Conservation (phyloP, 2,888 invertebrate species). For the Zhuqinia jingwanae region DNA sequence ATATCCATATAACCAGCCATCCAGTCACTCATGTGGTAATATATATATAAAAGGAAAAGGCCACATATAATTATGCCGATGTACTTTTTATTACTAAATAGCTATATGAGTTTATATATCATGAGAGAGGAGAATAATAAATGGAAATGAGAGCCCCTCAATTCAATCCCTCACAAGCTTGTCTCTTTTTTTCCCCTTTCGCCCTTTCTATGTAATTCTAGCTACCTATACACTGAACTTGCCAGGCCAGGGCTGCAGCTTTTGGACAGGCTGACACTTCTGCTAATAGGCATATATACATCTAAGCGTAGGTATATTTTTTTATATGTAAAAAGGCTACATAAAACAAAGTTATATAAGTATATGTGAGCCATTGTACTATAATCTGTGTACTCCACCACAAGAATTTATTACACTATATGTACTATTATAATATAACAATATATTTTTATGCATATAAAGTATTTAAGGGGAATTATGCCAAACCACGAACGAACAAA, state of each 20-base stretch:
- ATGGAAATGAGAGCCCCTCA: conserved; percentile 69
- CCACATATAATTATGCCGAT: conserved; percentile 32
- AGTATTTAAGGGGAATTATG: conserved; percentile 62
- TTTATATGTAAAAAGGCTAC: too few species aligned
- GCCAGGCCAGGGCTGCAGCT: conserved; percentile 30
- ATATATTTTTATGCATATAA: conserved; percentile 42
- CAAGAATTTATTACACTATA: too few species aligned
- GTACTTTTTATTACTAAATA: conserved; percentile 26
- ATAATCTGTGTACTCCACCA: neutral
- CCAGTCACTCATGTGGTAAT: neutral
- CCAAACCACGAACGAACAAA: conserved; percentile 59
- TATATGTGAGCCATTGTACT: conserved; percentile 35
- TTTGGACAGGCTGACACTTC: conserved; percentile 52
- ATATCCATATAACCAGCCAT: too few species aligned
- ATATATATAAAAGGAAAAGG: conserved; percentile 41
- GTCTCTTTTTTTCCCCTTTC: conserved; percentile 48
- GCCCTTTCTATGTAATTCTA: conserved; percentile 55
- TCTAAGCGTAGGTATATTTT: too few species aligned
- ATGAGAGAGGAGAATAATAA: conserved; percentile 23
- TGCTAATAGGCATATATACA: neutral
- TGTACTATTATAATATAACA: neutral
- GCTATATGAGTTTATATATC: conserved; percentile 14
- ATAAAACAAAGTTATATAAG: too few species aligned
- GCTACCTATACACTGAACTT: conserved; percentile 39
- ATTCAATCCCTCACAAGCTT: conserved; percentile 66